These are phyloP conservation scores for Enteromius anoplus DNA, from an alignment of 2,797 vertebrate species.

Conservation along the genomic window DNA sequence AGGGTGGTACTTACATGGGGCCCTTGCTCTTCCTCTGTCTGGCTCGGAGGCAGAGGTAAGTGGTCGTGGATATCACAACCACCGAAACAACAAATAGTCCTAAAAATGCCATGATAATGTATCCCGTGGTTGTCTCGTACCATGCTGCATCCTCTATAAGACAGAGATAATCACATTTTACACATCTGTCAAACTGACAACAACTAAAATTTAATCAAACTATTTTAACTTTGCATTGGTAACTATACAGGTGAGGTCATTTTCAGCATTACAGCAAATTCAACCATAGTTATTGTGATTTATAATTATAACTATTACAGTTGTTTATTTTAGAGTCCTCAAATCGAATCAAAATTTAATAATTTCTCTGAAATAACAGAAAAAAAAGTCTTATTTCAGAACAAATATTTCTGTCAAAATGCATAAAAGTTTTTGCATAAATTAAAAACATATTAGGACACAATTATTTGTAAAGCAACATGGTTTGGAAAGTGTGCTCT, in stretches of 20 bases:
- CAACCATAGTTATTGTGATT: not conserved
- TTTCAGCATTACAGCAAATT: not conserved
- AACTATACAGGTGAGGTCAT: constrained; percentile 1
- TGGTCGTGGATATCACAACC: constrained; percentile 67
- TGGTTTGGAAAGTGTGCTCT: not conserved
- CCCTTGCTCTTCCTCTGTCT: constrained; percentile 72
- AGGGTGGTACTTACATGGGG: constrained; percentile 77
- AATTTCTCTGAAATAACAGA: not conserved
- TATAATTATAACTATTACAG: no score
- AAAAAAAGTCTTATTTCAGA: not conserved
- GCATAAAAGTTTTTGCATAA: not conserved
- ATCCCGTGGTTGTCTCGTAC: constrained; percentile 70
- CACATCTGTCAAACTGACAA: not conserved
- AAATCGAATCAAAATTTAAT: not conserved
- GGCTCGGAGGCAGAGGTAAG: constrained; percentile 70
- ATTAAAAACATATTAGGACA: not conserved
- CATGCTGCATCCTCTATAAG: constrained; percentile 72
- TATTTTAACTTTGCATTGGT: not conserved
- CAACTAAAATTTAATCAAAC: not conserved
- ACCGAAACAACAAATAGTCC: constrained; percentile 63
- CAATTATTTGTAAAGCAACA: not conserved
- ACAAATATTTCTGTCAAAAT: not conserved
- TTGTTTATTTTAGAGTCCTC: not conserved
- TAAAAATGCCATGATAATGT: constrained; percentile 62
- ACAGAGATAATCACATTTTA: constrained; percentile 40